Percentiles rank a stretch among this genome's conserved stretches.
phyloP scores from a whole-genome alignment of 1,140 invertebrate genomes.

The Pemphigus obesinymphae region DNA sequence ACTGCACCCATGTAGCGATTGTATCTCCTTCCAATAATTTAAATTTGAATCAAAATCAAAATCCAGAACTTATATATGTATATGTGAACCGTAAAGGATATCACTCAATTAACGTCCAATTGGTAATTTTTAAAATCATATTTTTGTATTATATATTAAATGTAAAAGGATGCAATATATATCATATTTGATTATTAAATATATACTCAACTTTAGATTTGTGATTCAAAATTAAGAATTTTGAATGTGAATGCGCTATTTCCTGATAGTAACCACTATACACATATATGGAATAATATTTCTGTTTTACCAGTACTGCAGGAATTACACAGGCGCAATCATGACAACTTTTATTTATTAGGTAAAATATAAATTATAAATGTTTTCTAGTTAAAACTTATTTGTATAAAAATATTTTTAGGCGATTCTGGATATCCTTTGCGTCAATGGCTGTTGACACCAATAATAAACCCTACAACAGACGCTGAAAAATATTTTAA shows the following conservation, averaged over 20 bases:
- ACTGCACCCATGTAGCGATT: too few relatives aligned
- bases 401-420: background rate
- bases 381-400: background rate
- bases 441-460: constrained; percentile 5
- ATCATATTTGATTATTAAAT: too few relatives aligned
- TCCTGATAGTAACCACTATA: too few relatives aligned
- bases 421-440: constrained; percentile 43
- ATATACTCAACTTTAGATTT: background rate
- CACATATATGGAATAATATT: background rate
- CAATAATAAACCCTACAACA: constrained; percentile 1
- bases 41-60: background rate
- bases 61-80: background rate
- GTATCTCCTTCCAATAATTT: background rate
- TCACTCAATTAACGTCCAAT: background rate
- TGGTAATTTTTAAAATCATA: background rate
- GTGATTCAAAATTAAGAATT: background rate
- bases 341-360: too few relatives aligned
- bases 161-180: too few relatives aligned
- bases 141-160: too few relatives aligned
- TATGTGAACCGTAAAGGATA: background rate
- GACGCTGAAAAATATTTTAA: constrained; percentile 43
- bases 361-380: background rate
- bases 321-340: too few relatives aligned
- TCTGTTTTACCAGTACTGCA: background rate
- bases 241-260: too few relatives aligned